A percentile compares a stretch with the other conserved stretches of the same genome.
Evolutionary conservation across 1,140 invertebrate species (phyloP).

Genomic region (Cotesia glomerata): DNA sequence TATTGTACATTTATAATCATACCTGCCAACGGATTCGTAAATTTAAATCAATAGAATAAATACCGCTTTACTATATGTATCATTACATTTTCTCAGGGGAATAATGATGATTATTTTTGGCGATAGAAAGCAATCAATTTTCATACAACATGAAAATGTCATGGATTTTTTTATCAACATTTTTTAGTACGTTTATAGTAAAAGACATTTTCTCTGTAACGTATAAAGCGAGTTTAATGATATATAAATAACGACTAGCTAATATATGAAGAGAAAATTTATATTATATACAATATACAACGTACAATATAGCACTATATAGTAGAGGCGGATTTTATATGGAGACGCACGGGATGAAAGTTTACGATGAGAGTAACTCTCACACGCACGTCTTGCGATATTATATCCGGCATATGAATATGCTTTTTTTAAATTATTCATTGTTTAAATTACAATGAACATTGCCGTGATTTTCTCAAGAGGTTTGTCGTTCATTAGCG

Average conservation of each 20-base stretch:
- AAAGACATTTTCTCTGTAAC: slow-evolving; percentile 46
- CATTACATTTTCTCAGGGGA: too few species aligned
- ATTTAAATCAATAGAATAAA: not conserved
- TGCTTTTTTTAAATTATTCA: slow-evolving; percentile 36
- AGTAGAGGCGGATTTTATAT: slow-evolving; percentile 14
- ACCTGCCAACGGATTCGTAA: not conserved
- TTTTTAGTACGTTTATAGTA: slow-evolving; percentile 11
- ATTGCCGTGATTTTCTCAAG: slow-evolving; percentile 16
- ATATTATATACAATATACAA: slow-evolving; percentile 22
- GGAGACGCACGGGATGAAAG: slow-evolving; percentile 40
- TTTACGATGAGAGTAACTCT: slow-evolving; percentile 40
- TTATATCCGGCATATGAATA: slow-evolving; percentile 28
- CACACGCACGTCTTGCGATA: slow-evolving; percentile 19
- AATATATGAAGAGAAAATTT: slow-evolving; percentile 38
- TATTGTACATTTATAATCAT: too few species aligned
- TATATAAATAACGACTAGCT: slow-evolving; percentile 53
- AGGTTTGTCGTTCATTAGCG: slow-evolving; percentile 19
- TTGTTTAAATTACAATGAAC: slow-evolving; percentile 41
- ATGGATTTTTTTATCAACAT: too few species aligned
- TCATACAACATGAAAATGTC: too few species aligned
- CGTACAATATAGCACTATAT: too few species aligned
- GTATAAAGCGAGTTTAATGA: slow-evolving; percentile 35
- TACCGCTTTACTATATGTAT: not conserved
- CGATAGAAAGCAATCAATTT: too few species aligned
- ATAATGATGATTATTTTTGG: too few species aligned